These are phyloP conservation scores for Ganaspis sp. DNA, from an alignment of 1,140 invertebrate species.

Conservation along the genomic window DNA sequence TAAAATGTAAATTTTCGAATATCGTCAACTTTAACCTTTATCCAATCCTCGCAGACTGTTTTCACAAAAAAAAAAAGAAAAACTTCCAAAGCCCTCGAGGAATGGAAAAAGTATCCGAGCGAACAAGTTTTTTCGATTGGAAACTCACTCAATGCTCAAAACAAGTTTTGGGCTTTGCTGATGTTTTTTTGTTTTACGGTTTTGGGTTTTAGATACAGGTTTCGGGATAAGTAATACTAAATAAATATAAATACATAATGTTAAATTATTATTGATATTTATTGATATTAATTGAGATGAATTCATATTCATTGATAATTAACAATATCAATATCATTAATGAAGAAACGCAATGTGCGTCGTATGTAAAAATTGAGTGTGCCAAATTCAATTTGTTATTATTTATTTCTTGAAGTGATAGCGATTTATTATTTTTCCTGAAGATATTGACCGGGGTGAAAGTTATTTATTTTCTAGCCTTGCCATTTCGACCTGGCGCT, in stretches of 20 bases:
- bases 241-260: no score
- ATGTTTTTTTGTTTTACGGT: no score
- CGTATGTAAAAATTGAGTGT: not conserved
- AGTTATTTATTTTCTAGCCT: slow-evolving; percentile 29
- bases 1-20: not conserved
- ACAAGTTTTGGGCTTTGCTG: not conserved
- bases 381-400: no score
- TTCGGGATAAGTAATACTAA: no score
- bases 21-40: slow-evolving; percentile 6
- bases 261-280: no score
- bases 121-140: not conserved
- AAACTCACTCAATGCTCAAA: not conserved
- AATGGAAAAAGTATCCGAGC: not conserved
- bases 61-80: not conserved
- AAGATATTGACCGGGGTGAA: slow-evolving; percentile 17
- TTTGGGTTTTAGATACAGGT: no score
- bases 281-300: no score
- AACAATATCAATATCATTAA: no score
- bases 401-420: no score
- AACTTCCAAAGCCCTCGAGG: not conserved
- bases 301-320: no score
- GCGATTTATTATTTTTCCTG: not conserved
- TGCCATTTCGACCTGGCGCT: slow-evolving; percentile 19
- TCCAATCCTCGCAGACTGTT: slow-evolving; percentile 10
- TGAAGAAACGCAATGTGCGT: no score